Evolutionary conservation across 2,888 invertebrate species (phyloP).

Genomic region (Mythimna ferrago): DNA sequence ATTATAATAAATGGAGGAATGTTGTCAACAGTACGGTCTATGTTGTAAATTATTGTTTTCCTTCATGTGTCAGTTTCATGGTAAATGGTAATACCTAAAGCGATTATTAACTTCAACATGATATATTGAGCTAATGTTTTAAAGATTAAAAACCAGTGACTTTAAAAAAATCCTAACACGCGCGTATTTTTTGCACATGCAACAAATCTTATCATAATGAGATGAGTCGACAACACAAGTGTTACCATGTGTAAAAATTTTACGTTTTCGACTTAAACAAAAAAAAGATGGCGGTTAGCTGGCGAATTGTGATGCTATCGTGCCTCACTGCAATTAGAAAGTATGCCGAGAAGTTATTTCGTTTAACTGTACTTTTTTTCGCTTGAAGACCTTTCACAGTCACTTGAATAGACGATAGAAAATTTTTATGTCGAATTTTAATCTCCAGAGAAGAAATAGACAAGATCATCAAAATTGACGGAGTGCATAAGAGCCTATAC

Average conservation of each 20-base stretch:
- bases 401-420: slow-evolving; percentile 39
- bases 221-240: slow-evolving; percentile 54
- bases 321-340: slow-evolving; percentile 67
- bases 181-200: slow-evolving; percentile 32
- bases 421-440: slow-evolving; percentile 22
- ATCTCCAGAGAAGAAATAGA: slow-evolving; percentile 10
- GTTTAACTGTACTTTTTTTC: slow-evolving; percentile 70
- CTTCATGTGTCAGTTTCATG: slow-evolving; percentile 19
- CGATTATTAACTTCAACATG: background rate
- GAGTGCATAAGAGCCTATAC: too few relatives aligned
- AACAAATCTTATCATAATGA: slow-evolving; percentile 52
- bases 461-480: too few relatives aligned
- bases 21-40: background rate
- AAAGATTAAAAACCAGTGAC: background rate
- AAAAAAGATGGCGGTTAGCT: slow-evolving; percentile 45
- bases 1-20: slow-evolving; percentile 1
- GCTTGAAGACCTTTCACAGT: slow-evolving; percentile 68
- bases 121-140: slow-evolving; percentile 16
- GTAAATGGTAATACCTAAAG: slow-evolving; percentile 4
- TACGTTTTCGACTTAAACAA: slow-evolving; percentile 43
- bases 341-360: slow-evolving; percentile 63
- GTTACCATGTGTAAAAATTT: slow-evolving; percentile 49
- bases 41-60: slow-evolving; percentile 29
- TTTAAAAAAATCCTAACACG: slow-evolving; percentile 22
- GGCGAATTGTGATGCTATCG: slow-evolving; percentile 55